Evolutionary conservation across 1,140 invertebrate species (phyloP).

Genomic region (Conopomorpha cramerella): DNA sequence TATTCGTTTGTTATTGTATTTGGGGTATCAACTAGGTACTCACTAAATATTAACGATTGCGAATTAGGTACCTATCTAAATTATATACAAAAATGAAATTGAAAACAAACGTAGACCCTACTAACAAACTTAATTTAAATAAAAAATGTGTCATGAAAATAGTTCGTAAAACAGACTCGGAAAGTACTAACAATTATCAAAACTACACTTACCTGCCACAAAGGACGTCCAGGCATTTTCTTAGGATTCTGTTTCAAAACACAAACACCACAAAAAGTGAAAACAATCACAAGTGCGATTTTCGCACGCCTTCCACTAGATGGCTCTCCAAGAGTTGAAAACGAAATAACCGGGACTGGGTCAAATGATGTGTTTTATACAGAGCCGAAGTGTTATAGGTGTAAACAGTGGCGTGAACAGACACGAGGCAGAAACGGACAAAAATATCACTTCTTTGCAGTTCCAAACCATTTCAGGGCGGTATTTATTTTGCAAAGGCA

Average conservation of each 20-base stretch:
- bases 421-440: constrained; percentile 42
- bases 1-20: background rate
- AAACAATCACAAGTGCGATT: constrained; percentile 24
- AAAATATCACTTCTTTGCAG: constrained; percentile 21
- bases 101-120: too few relatives aligned
- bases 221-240: constrained; percentile 59
- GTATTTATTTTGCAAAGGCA: background rate
- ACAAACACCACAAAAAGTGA: constrained; percentile 20
- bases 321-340: constrained; percentile 54
- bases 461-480: too few relatives aligned
- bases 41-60: constrained; percentile 1
- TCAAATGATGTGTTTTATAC: constrained; percentile 60
- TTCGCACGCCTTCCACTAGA: constrained; percentile 38
- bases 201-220: constrained; percentile 61
- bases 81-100: too few relatives aligned
- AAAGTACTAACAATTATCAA: too few relatives aligned
- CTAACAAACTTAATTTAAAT: too few relatives aligned
- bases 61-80: background rate
- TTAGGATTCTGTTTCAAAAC: constrained; percentile 15
- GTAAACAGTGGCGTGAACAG: constrained; percentile 46
- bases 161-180: constrained; percentile 5
- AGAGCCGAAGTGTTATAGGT: constrained; percentile 27
- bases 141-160: too few relatives aligned
- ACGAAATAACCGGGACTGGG: constrained; percentile 53
- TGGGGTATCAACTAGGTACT: background rate